Evolutionary conservation across 2,113 vertebrate genomes (phyloP), one percentile per base, ranked within the genome.

Genomic region (Colistium nudipinnis): DNA sequence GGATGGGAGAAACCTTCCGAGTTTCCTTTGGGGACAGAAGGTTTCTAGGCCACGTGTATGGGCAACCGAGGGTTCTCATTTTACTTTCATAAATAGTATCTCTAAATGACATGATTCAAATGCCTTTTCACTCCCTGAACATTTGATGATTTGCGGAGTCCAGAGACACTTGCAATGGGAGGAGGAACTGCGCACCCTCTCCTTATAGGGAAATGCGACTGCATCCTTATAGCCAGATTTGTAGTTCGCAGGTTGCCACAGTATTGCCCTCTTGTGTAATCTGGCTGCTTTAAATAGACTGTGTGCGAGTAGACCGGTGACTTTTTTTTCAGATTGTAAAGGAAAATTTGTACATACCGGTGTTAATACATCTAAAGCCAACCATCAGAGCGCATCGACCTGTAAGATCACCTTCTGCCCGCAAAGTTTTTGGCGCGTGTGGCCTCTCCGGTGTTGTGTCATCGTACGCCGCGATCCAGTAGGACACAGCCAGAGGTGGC

Each of bases 401-500:
- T 52, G 12, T 27, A 57, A 45, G 12, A 66, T 76, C 2, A 16
- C 14, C 16, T 1, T 19, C 9, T 54, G 43, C 19, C 25, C 17
- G 24, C n/a, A 25, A 28, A 62, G 27, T 69, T 67, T 49, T 30
- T 16, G 54, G 78, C 48, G 77, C 25, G 25, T 44, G 24, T 7
- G 0, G 25, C 47, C 57, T 39, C 52, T 61, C 43, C 20, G 16
- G 17, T 48, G 28, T 62, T 7, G 51, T 43, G 20, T 62, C 75
- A 76, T 81, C 59, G 73, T n/a, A 31, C 38, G 1, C 45, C 63
- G 41, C 61, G 76, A 76, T 84, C 53, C 47, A 70, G 55, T 36
- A 82, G 81, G 87, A 84, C 81, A 89, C 70, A 76, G 87, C 84
- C 84, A 86, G 90, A 70, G 88, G 88, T 77, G 71, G 56, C 57